Conservation (phyloP, 2,888 invertebrate species). For the Incurvaria masculella region DNA sequence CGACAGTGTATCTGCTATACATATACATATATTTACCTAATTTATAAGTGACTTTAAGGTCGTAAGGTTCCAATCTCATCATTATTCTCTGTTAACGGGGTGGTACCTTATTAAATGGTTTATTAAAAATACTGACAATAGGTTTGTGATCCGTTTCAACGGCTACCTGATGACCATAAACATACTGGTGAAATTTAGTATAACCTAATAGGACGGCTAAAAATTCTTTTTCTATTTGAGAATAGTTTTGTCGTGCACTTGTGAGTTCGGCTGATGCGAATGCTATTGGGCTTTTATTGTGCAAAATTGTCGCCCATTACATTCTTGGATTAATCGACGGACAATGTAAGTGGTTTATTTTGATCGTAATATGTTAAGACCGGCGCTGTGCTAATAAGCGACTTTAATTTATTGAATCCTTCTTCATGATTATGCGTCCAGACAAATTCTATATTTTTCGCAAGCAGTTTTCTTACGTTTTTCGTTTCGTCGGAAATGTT, state of each 20-base stretch:
- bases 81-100: constrained; percentile 5
- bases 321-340: no score
- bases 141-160: constrained; percentile 16
- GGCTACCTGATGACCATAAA: constrained; percentile 11
- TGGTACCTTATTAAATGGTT: constrained; percentile 3
- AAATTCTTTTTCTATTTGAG: constrained; percentile 17
- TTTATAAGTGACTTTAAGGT: constrained; percentile 4
- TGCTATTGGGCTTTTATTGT: no score
- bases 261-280: no score
- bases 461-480: constrained; percentile 9
- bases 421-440: no score
- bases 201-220: constrained; percentile 13
- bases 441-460: no score
- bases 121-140: constrained; percentile 5
- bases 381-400: no score
- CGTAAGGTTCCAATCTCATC: constrained; percentile 1
- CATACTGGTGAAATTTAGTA: constrained; percentile 15
- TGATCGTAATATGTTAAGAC: no score
- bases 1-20: constrained; percentile 5
- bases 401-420: no score
- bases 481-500: constrained; percentile 8
- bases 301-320: no score
- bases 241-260: constrained; percentile 9
- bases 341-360: no score
- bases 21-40: constrained; percentile 7